Base-by-base conservation (phyloP, 1,140 invertebrate genomes). In the Heliconius hermathena region DNA sequence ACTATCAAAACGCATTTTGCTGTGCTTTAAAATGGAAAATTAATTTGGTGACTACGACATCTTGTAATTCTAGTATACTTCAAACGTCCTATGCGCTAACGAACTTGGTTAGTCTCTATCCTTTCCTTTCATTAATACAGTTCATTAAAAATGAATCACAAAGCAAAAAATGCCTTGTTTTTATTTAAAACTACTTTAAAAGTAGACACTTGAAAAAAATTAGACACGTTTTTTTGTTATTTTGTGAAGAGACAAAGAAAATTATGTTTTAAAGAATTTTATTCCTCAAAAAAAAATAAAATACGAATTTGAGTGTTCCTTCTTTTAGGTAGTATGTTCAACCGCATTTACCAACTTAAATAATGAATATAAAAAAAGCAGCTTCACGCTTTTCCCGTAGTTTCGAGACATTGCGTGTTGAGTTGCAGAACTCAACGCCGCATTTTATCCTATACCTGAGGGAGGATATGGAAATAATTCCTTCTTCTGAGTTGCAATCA, bases 61-160 rank as follows among this genome's bases (percentile, higher is more conserved):
- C 54, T 57, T 57, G 54, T 57, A 57, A 57, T 57, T 57, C 54
- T 57, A 22, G 54, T 57, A 57, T 57, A 22, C 54, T 57, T 57
- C 73, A 74, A 33, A 36, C 49, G 36, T 74, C 73, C 73, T 74
- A 54, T 29, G 26, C 73, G 73, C 73, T 74, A 60, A 74, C 73
- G 73, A 74, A 57, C 49, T 74, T 74, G 33, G 52, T 74, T 74
- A 33, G 54, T 57, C 54, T 57, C 54, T 57, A 22, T 57, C 54
- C 54, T 74, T 16, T 74, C 41, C 38, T 73, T 73, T 57, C 52
- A 74, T 60, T 74, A 36, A 74, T 74, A 36, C 36, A 60, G 49
- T 72, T 72, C 38, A 57, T 57, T 57, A 57, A 57, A 57, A 57
- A 57, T 57, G 54, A 22, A 57, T 22, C 54, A 22, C 54, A 57